A percentile compares a stretch with the other conserved stretches of the same genome.
These are phyloP conservation scores for Ips typographus DNA, from an alignment of 1,140 invertebrate species.

Conservation along the genomic window DNA sequence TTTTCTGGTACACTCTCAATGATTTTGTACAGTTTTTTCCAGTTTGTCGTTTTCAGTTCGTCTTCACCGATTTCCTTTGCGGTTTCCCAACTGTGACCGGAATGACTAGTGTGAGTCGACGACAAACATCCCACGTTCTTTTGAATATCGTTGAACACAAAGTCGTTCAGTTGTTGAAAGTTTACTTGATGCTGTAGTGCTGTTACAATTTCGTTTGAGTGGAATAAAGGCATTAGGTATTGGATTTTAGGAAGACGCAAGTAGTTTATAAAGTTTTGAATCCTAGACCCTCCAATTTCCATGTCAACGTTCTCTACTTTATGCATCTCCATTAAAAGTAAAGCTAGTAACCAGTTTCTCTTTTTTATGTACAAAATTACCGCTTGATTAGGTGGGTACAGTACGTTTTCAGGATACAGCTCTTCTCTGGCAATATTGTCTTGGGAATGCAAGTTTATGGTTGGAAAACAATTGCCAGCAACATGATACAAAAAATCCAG, in stretches of 20 bases:
- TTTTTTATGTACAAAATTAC: slow-evolving; percentile 59
- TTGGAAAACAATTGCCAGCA: slow-evolving; percentile 59
- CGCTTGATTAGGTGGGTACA: slow-evolving; percentile 45
- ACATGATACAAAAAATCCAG: slow-evolving; percentile 63
- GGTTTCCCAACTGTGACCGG: slow-evolving; percentile 41
- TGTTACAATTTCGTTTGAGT: slow-evolving; percentile 55
- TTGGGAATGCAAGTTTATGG: slow-evolving; percentile 48
- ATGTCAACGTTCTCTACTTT: slow-evolving; percentile 46
- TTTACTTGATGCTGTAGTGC: slow-evolving; percentile 53
- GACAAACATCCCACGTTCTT: slow-evolving; percentile 16
- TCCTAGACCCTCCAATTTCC: slow-evolving; percentile 46
- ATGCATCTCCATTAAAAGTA: slow-evolving; percentile 58
- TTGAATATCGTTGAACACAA: slow-evolving; percentile 32
- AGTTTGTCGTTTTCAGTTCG: slow-evolving; percentile 40
- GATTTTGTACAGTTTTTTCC: slow-evolving; percentile 44
- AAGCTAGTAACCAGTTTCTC: slow-evolving; percentile 60
- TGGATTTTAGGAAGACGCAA: slow-evolving; percentile 52
- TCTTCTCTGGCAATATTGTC: slow-evolving; percentile 39
- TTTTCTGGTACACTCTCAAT: slow-evolving; percentile 47
- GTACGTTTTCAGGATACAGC: slow-evolving; percentile 38
- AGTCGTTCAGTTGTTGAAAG: slow-evolving; percentile 33
- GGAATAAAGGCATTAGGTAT: slow-evolving; percentile 52
- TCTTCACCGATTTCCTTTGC: slow-evolving; percentile 51
- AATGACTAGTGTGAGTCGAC: slow-evolving; percentile 20
- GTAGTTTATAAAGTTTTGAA: slow-evolving; percentile 53